Evolutionary conservation across 2,888 invertebrate genomes (phyloP).

Genomic region (Saturnia japonica): DNA sequence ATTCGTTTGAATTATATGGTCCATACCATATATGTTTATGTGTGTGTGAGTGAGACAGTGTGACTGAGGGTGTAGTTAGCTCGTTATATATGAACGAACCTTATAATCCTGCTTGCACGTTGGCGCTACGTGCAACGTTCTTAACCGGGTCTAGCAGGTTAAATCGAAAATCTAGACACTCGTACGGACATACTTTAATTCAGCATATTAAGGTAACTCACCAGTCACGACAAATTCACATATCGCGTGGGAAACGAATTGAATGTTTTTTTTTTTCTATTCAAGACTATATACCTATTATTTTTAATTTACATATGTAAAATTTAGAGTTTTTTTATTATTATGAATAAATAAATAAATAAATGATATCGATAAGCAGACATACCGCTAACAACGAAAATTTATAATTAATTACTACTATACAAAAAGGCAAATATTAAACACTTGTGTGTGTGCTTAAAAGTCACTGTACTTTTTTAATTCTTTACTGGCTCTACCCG

Average conservation of each 20-base stretch:
- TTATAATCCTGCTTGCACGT: neutral
- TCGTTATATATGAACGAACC: neutral
- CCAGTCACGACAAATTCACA: neutral
- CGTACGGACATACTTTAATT: constrained; percentile 13
- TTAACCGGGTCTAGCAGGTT: constrained; percentile 8
- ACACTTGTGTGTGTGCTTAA: too few relatives aligned
- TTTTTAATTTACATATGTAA: too few relatives aligned
- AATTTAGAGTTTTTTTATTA: too few relatives aligned
- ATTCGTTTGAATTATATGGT: too few relatives aligned
- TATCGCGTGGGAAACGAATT: constrained; percentile 6
- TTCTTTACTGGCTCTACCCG: too few relatives aligned
- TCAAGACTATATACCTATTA: neutral
- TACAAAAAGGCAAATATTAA: too few relatives aligned
- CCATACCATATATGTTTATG: too few relatives aligned
- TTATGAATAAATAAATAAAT: too few relatives aligned
- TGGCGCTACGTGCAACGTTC: neutral
- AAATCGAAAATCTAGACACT: constrained; percentile 20
- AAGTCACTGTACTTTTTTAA: too few relatives aligned
- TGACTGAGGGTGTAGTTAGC: neutral
- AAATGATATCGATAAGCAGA: too few relatives aligned
- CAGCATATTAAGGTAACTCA: constrained; percentile 11
- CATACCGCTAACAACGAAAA: too few relatives aligned
- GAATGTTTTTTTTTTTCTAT: neutral
- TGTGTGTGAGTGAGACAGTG: neutral
- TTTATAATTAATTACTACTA: too few relatives aligned